These are phyloP conservation scores for Tor tambroides DNA, from an alignment of 2,113 vertebrate species.

Conservation along the genomic window DNA sequence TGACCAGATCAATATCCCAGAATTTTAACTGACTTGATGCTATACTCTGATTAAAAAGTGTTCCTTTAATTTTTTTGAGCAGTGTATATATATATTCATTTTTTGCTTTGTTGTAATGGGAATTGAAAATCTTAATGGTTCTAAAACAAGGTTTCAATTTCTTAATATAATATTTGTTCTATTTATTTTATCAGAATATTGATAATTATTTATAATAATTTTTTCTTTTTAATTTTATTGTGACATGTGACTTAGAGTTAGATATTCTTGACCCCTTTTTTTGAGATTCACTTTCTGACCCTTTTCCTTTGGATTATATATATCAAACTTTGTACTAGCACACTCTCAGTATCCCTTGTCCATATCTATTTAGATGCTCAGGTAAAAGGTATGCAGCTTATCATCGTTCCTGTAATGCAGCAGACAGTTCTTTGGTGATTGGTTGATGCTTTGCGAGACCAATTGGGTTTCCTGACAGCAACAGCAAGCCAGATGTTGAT, in stretches of 20 bases:
- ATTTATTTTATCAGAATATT: no score
- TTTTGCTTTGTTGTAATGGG: no score
- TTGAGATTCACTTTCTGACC: background rate
- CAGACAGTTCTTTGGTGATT: conserved; percentile 21
- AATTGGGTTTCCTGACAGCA: conserved; percentile 56
- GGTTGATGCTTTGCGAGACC: conserved; percentile 62
- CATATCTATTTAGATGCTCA: background rate
- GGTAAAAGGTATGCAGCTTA: background rate
- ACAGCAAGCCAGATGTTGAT: conserved; percentile 66
- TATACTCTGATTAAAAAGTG: no score
- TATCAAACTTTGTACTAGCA: background rate
- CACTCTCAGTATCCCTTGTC: background rate
- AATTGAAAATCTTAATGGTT: no score
- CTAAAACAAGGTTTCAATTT: no score
- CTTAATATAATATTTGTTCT: no score
- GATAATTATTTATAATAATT: no score
- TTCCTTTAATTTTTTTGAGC: no score
- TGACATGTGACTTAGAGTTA: background rate
- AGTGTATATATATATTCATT: no score
- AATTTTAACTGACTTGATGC: no score
- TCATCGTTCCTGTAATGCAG: conserved; percentile 49
- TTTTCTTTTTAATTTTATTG: background rate
- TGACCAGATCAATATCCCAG: no score
- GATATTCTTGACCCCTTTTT: background rate
- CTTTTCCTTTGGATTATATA: background rate